Evolutionary conservation across 2,888 invertebrate species (phyloP).

Genomic region (Silvanus unidentatus): DNA sequence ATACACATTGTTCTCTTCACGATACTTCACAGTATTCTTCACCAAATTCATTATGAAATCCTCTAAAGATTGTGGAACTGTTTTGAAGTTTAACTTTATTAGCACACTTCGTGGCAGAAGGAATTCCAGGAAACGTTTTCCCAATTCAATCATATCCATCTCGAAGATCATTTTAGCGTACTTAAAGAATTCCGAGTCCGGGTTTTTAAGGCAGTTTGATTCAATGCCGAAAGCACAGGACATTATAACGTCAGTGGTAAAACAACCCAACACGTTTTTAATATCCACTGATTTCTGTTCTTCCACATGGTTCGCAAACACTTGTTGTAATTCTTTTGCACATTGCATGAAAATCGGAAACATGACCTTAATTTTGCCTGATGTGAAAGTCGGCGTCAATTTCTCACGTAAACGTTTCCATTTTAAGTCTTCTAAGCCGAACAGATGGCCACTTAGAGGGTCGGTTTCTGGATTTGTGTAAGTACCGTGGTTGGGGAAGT

Average conservation of each 20-base stretch:
- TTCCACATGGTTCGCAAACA: slow-evolving; percentile 19
- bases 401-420: slow-evolving; percentile 44
- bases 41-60: slow-evolving; percentile 47
- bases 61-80: slow-evolving; percentile 25
- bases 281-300: slow-evolving; percentile 24
- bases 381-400: slow-evolving; percentile 43
- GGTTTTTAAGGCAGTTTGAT: slow-evolving; percentile 50
- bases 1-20: slow-evolving; percentile 45
- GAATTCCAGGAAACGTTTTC: slow-evolving; percentile 9
- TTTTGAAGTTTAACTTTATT: slow-evolving; percentile 21
- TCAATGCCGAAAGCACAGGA: slow-evolving; percentile 56
- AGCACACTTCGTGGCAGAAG: slow-evolving; percentile 20
- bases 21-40: slow-evolving; percentile 43
- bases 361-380: slow-evolving; percentile 35
- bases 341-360: slow-evolving; percentile 34
- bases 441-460: slow-evolving; percentile 29
- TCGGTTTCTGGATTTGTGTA: slow-evolving; percentile 31
- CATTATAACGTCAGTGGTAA: slow-evolving; percentile 54
- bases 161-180: slow-evolving; percentile 27
- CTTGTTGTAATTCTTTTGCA: slow-evolving; percentile 26
- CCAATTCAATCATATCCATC: slow-evolving; percentile 12
- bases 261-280: slow-evolving; percentile 48
- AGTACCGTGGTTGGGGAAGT: slow-evolving; percentile 35
- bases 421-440: slow-evolving; percentile 31
- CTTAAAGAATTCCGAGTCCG: slow-evolving; percentile 46